Evolutionary conservation across 2,888 invertebrate genomes (phyloP).

Genomic region (Sarcophaga carnaria): DNA sequence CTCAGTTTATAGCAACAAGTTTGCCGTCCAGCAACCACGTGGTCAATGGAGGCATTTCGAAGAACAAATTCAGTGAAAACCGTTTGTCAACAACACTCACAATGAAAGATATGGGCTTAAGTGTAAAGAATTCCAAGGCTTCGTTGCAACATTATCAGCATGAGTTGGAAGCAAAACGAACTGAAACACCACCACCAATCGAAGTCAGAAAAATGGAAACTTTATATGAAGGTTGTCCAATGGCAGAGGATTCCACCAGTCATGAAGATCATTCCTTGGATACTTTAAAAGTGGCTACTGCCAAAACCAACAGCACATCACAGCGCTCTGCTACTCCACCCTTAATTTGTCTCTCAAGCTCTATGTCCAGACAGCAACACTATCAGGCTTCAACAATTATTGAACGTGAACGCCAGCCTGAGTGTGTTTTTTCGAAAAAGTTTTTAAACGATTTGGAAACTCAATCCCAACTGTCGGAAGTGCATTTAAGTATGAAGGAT

Average conservation of each 20-base stretch:
- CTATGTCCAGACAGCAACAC: not conserved
- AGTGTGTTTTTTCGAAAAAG: slow-evolving; percentile 46
- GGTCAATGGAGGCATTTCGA: no score
- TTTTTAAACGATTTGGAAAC: slow-evolving; percentile 66
- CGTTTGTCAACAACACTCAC: no score
- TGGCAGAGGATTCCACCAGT: not conserved
- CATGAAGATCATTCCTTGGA: no score
- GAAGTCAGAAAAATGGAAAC: no score
- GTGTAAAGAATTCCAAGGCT: slow-evolving; percentile 8
- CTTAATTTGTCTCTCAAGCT: not conserved
- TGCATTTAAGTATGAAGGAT: slow-evolving; percentile 67
- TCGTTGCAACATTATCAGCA: slow-evolving; percentile 1
- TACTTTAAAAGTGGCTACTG: no score
- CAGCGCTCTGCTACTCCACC: no score
- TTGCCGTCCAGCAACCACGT: not conserved
- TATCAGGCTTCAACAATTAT: not conserved
- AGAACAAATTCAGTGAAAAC: no score
- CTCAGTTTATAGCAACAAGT: not conserved
- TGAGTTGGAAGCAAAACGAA: not conserved
- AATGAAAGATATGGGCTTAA: no score
- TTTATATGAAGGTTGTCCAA: not conserved
- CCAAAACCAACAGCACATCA: no score
- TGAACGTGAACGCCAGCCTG: slow-evolving; percentile 26
- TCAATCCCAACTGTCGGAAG: slow-evolving; percentile 68
- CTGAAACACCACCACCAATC: no score